These are phyloP conservation scores for Diphyllodes magnificus DNA, from an alignment of 2,113 vertebrate genomes.

Conservation along the genomic window DNA sequence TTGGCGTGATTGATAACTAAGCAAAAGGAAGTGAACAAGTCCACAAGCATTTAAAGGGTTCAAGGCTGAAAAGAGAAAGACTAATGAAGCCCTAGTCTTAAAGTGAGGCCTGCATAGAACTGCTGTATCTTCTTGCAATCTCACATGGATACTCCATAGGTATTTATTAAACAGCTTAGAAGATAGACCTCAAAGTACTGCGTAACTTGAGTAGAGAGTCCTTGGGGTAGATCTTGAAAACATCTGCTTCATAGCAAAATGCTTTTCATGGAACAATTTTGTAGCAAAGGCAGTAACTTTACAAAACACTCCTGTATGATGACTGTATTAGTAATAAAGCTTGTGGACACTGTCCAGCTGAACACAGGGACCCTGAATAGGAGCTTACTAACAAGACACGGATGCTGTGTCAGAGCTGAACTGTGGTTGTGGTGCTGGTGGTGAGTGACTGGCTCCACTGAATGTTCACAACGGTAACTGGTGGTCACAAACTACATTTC, in stretches of 20 bases:
- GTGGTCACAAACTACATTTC: background rate
- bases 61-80: background rate
- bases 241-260: background rate
- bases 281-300: background rate
- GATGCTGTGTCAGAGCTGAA: background rate
- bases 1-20: background rate
- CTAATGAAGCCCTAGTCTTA: background rate
- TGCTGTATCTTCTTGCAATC: background rate
- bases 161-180: background rate
- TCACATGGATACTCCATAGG: background rate
- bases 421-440: background rate
- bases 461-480: background rate
- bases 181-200: background rate
- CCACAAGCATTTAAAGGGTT: background rate
- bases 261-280: background rate
- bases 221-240: background rate
- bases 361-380: background rate
- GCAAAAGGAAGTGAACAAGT: background rate
- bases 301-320: background rate
- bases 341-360: rapidly evolving
- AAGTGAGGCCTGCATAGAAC: background rate
- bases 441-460: rapidly evolving
- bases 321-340: background rate
- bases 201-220: background rate
- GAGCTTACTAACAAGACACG: background rate